phyloP scores from a whole-genome alignment of 2,888 invertebrate species.

The Neocrepidodera transversa region DNA sequence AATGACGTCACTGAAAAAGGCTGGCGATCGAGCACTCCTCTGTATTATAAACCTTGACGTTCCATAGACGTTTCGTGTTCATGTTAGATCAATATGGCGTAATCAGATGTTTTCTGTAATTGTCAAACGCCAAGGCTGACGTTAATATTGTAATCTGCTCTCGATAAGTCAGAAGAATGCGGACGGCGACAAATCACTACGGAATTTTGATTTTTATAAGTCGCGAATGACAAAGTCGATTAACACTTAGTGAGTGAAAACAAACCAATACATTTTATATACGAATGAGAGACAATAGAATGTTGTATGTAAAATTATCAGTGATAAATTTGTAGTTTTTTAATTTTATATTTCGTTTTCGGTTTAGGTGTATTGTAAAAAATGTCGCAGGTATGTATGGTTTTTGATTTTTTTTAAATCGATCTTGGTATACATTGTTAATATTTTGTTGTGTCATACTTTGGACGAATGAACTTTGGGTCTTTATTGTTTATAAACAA shows the following conservation, averaged over 20 bases:
- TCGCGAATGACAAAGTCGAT: neutral
- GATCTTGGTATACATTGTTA: neutral
- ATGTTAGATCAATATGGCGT: neutral
- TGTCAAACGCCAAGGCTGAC: neutral
- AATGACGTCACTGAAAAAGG: too few relatives aligned
- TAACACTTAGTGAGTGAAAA: neutral
- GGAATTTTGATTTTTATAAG: neutral
- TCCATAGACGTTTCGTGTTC: neutral
- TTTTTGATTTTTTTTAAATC: neutral
- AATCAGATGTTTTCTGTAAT: neutral
- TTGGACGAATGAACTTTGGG: neutral
- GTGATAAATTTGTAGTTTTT: too few relatives aligned
- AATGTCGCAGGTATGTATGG: constrained; percentile 26
- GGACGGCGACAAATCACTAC: neutral
- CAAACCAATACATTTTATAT: neutral
- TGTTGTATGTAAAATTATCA: too few relatives aligned
- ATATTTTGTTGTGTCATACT: neutral
- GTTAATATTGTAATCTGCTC: neutral
- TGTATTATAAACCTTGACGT: too few relatives aligned
- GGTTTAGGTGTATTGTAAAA: neutral
- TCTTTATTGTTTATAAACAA: too few relatives aligned
- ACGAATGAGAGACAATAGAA: neutral
- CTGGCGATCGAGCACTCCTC: too few relatives aligned
- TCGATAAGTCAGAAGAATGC: neutral
- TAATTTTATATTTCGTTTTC: constrained; percentile 1